These are phyloP conservation scores for Brenthis daphne DNA, from an alignment of 2,888 invertebrate genomes.

Conservation along the genomic window DNA sequence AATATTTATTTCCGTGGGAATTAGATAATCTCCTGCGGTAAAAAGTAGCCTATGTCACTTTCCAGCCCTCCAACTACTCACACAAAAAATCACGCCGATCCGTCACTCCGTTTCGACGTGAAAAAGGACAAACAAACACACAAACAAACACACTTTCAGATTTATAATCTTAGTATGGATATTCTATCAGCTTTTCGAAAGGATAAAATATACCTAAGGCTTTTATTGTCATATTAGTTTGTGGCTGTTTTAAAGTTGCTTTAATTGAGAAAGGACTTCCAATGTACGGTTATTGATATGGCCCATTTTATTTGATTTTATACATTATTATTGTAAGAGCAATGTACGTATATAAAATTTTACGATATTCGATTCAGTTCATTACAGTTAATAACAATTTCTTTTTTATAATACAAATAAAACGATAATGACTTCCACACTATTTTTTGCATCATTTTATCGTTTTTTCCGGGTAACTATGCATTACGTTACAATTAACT, in stretches of 20 bases:
- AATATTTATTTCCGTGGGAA: too few species aligned
- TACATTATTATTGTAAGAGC: conserved; percentile 34
- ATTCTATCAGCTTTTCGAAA: neutral
- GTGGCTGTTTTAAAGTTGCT: conserved; percentile 12
- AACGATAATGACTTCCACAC: conserved; percentile 28
- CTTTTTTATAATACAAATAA: conserved; percentile 32
- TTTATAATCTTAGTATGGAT: neutral
- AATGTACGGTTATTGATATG: conserved; percentile 25
- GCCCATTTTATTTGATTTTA: conserved; percentile 32
- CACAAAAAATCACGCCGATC: too few species aligned
- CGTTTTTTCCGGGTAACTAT: conserved; percentile 17
- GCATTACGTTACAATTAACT: conserved; percentile 14
- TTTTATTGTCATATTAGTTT: conserved; percentile 3
- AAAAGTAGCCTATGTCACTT: too few species aligned
- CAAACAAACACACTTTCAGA: too few species aligned
- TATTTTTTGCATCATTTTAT: conserved; percentile 28
- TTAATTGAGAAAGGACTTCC: conserved; percentile 23
- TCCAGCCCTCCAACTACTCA: too few species aligned
- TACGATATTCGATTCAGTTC: conserved; percentile 35
- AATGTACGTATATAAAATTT: conserved; percentile 31
- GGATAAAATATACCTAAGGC: neutral
- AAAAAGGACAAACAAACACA: too few species aligned
- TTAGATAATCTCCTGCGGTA: too few species aligned
- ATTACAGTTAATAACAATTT: conserved; percentile 36
- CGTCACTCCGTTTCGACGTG: too few species aligned